Percentiles rank a stretch among this genome's conserved stretches.
phyloP scores from a whole-genome alignment of 1,140 invertebrate genomes.

The Pemphigus obesinymphae region DNA sequence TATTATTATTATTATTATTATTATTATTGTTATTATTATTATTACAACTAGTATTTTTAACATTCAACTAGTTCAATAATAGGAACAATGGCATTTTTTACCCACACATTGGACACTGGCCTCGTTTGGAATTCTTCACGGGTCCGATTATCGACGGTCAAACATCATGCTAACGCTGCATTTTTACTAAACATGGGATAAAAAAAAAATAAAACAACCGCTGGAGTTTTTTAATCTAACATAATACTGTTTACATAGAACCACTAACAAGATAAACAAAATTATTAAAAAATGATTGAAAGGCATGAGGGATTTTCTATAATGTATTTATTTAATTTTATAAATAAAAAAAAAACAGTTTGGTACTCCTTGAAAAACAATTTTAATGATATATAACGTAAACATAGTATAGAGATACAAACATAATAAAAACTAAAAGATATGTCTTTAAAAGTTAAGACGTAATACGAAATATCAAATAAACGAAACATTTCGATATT shows the following conservation, averaged over 20 bases:
- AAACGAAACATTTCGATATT: not conserved
- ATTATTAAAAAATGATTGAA: not conserved
- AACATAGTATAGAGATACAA: not conserved
- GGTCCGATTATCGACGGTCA: slow-evolving; percentile 33
- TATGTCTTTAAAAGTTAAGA: no score
- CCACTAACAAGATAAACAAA: slow-evolving; percentile 15
- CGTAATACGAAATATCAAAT: not conserved
- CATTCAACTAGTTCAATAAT: slow-evolving; percentile 34
- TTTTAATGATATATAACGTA: not conserved
- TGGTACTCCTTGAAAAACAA: not conserved
- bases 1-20: not conserved
- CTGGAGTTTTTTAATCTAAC: not conserved
- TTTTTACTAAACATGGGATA: slow-evolving; percentile 20
- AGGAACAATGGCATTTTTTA: slow-evolving; percentile 32
- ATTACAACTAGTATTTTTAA: not conserved
- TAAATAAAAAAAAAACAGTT: not conserved
- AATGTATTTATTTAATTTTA: not conserved
- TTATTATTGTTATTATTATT: not conserved
- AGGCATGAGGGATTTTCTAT: not conserved
- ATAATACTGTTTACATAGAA: slow-evolving; percentile 26
- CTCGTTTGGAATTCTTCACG: slow-evolving; percentile 38
- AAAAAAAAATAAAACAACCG: slow-evolving; percentile 5
- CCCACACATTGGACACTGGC: slow-evolving; percentile 15
- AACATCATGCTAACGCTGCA: slow-evolving; percentile 34
- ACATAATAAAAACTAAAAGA: not conserved